A percentile compares a stretch with the other conserved stretches of the same genome.
These are phyloP conservation scores for Metopia argyrocephala DNA, from an alignment of 2,888 invertebrate species.

Conservation along the genomic window DNA sequence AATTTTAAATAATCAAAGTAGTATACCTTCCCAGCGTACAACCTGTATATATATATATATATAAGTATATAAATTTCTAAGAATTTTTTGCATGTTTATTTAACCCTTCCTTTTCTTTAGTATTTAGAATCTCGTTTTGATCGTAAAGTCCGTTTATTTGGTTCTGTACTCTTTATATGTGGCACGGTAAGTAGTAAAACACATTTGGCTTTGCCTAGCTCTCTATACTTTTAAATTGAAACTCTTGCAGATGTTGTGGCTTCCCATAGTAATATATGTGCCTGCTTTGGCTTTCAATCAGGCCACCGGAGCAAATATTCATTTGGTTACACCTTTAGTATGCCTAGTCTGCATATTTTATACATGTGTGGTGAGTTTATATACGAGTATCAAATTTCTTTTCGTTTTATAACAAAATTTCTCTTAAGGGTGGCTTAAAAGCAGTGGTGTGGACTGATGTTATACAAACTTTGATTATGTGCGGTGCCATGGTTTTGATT, in stretches of 20 bases:
- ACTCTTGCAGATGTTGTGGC: constrained; percentile 81
- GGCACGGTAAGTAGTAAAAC: constrained; percentile 81
- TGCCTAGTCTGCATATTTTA: constrained; percentile 89
- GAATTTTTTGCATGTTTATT: background rate
- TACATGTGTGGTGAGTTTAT: constrained; percentile 84
- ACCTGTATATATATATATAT: no score
- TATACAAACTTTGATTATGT: constrained; percentile 84
- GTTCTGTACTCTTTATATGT: constrained; percentile 83
- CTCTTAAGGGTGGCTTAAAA: constrained; percentile 82
- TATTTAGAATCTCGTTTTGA: constrained; percentile 84
- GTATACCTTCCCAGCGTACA: no score
- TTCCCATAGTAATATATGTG: constrained; percentile 86
- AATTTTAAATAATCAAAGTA: no score
- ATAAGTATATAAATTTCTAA: no score
- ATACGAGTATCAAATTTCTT: background rate
- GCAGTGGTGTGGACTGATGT: constrained; percentile 87
- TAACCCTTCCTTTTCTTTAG: constrained; percentile 77
- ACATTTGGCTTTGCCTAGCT: no score
- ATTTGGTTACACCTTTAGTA: constrained; percentile 85
- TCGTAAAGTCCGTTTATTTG: constrained; percentile 83
- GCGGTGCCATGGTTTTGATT: constrained; percentile 84
- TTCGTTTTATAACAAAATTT: background rate
- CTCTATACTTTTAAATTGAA: constrained; percentile 63
- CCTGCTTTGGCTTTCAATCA: constrained; percentile 87
- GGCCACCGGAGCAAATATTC: constrained; percentile 88